Conservation (phyloP, 1,140 invertebrate species). For the Bombus sylvicola region DNA sequence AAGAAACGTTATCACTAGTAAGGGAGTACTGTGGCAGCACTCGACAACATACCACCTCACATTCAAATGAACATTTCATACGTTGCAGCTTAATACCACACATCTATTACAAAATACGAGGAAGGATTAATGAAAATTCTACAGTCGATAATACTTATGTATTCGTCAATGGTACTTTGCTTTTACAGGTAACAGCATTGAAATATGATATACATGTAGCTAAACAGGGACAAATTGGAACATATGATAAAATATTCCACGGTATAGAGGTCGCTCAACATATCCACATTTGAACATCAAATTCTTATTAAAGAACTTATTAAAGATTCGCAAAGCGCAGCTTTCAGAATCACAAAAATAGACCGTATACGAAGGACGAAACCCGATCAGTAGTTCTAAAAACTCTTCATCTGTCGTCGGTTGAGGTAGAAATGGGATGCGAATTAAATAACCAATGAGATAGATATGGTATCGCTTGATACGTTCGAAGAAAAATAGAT, state of each 20-base stretch:
- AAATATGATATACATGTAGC: not conserved
- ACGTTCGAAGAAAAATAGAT: conserved; percentile 36
- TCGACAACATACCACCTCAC: too few relatives aligned
- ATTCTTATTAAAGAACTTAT: not conserved
- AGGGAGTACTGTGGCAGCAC: too few relatives aligned
- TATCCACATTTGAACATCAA: not conserved
- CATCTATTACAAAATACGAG: too few relatives aligned
- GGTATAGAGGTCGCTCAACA: not conserved
- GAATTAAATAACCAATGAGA: conserved; percentile 56
- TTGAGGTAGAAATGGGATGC: not conserved
- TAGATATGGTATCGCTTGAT: conserved; percentile 20
- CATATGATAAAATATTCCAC: not conserved
- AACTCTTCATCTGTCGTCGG: not conserved
- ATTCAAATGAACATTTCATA: too few relatives aligned
- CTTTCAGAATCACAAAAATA: conserved; percentile 6
- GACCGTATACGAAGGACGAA: not conserved
- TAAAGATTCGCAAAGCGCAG: not conserved
- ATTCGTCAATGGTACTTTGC: not conserved
- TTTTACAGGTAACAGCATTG: not conserved
- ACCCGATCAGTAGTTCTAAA: not conserved
- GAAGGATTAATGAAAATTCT: too few relatives aligned
- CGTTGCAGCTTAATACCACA: too few relatives aligned
- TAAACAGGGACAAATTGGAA: not conserved
- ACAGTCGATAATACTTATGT: too few relatives aligned
- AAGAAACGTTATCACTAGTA: too few relatives aligned